A percentile compares a stretch with the other conserved stretches of the same genome.
phyloP scores from a whole-genome alignment of 2,888 invertebrate genomes.

The Apeira syringaria region DNA sequence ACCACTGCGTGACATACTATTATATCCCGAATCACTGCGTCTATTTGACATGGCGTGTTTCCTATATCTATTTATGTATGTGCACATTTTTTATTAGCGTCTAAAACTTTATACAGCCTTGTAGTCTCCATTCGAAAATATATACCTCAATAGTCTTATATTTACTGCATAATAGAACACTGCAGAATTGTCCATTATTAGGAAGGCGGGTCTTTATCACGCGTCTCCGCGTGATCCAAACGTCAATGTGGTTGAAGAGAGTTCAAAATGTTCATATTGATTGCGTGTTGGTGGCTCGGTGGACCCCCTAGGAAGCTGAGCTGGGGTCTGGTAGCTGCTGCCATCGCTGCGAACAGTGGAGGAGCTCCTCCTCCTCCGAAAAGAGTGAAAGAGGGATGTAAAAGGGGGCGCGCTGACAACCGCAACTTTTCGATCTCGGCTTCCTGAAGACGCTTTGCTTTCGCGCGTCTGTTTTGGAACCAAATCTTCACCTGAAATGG shows the following conservation, averaged over 20 bases:
- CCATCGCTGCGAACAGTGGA: constrained; percentile 87
- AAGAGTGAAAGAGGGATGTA: constrained; percentile 89
- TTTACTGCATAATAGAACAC: background rate
- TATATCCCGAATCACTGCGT: no score
- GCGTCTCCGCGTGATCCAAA: constrained; percentile 62
- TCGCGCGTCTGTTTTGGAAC: constrained; percentile 96
- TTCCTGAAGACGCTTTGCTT: constrained; percentile 98
- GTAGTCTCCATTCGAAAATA: background rate
- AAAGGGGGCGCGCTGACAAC: constrained; percentile 90
- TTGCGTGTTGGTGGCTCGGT: constrained; percentile 81
- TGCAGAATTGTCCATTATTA: constrained; percentile 33
- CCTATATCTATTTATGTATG: background rate
- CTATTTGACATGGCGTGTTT: no score
- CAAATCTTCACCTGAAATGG: constrained; percentile 92
- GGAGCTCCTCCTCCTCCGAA: constrained; percentile 86
- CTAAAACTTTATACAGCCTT: constrained; percentile 1
- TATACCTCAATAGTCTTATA: background rate
- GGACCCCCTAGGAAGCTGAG: constrained; percentile 83
- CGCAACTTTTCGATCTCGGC: constrained; percentile 96
- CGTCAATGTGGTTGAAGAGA: constrained; percentile 84
- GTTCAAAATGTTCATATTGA: constrained; percentile 82
- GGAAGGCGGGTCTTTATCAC: constrained; percentile 60
- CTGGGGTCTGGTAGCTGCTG: constrained; percentile 85
- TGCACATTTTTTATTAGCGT: background rate
- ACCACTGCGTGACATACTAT: no score